Percentiles rank a stretch among this genome's conserved stretches.
Evolutionary conservation across 2,888 invertebrate genomes (phyloP).

Genomic region (Xestia sexstrigata): DNA sequence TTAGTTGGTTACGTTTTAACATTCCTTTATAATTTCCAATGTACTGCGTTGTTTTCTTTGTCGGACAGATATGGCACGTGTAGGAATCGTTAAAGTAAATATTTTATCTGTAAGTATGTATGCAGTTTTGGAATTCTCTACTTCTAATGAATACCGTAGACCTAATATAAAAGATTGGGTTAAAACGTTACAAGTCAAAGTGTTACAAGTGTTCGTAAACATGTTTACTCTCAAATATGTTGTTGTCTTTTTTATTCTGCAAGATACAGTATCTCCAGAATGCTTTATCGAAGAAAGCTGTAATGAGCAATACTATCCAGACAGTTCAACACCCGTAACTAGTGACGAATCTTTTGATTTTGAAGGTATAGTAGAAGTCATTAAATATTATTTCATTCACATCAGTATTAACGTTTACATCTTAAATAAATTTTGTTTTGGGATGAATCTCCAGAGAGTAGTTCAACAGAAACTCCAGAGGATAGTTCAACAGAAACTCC

Average conservation of each 20-base stretch:
- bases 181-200: not conserved
- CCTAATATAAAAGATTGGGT: constrained; percentile 31
- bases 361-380: constrained; percentile 3
- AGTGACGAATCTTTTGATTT: not conserved
- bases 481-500: not conserved
- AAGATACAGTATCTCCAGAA: not conserved
- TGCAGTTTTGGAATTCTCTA: constrained; percentile 28
- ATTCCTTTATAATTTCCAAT: not conserved
- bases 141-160: not conserved
- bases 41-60: not conserved
- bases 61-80: constrained; percentile 18
- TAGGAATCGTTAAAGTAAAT: constrained; percentile 38
- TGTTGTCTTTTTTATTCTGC: constrained; percentile 30
- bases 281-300: not conserved
- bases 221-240: constrained; percentile 38
- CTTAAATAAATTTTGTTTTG: not conserved
- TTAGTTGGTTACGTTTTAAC: too few species aligned
- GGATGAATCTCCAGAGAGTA: not conserved
- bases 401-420: not conserved
- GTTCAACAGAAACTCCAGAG: not conserved
- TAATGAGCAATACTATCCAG: not conserved
- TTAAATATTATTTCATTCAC: not conserved
- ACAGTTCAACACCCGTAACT: not conserved
- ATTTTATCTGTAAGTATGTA: constrained; percentile 5
- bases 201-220: constrained; percentile 22